Conservation (phyloP, 2,113 vertebrate species). For the Labeo catla region DNA sequence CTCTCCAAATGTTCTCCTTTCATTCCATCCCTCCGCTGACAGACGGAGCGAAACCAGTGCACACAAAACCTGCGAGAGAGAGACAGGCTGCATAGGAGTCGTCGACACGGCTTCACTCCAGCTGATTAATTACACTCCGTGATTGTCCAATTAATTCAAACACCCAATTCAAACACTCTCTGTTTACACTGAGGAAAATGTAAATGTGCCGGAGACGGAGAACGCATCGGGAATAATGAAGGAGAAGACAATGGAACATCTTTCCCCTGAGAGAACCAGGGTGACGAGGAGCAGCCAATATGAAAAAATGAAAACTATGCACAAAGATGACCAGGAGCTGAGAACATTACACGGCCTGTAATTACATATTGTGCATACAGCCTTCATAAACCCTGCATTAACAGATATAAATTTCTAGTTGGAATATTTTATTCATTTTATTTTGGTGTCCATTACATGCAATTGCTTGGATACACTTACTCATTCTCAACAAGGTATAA, state of each 20-base stretch:
- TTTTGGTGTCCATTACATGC: not conserved
- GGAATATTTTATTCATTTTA: not conserved
- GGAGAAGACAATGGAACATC: conserved; percentile 42
- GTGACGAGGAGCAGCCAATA: not conserved
- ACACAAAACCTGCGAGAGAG: not conserved
- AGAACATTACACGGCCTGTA: not conserved
- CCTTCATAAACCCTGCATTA: not conserved
- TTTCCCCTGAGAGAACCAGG: conserved; percentile 4
- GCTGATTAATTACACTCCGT: conserved; percentile 55
- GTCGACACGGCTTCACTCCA: conserved; percentile 19
- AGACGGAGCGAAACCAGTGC: conserved; percentile 17
- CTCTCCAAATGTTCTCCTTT: conserved; percentile 38
- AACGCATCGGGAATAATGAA: conserved; percentile 18
- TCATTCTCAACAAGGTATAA: not conserved
- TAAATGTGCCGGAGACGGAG: conserved; percentile 25
- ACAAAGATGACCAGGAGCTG: not conserved
- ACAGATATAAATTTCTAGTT: not conserved
- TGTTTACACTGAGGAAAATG: conserved; percentile 37
- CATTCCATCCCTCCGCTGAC: conserved; percentile 17
- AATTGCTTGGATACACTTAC: not conserved
- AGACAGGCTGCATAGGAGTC: conserved; percentile 14
- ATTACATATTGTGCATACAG: not conserved
- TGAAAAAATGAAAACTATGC: not conserved
- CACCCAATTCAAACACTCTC: conserved; percentile 34
- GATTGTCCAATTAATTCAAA: conserved; percentile 45